Evolutionary conservation across 2,797 vertebrate genomes (phyloP).

Genomic region (Rousettus madagascariensis): DNA sequence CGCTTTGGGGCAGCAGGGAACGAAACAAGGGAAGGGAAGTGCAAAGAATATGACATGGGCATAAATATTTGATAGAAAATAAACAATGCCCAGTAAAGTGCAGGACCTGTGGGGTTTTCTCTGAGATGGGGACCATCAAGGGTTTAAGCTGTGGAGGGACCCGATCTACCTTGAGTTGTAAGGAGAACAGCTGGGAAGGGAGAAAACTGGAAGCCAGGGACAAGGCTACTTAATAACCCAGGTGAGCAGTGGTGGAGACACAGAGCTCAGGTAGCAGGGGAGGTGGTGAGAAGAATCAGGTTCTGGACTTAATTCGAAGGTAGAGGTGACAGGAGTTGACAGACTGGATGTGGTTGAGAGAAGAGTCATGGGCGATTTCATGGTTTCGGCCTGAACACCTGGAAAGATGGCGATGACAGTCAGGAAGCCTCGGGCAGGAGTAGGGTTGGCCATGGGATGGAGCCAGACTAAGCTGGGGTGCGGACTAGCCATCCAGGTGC

Average conservation of each 20-base stretch:
- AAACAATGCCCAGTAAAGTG: no score
- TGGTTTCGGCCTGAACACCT: background rate
- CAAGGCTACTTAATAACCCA: background rate
- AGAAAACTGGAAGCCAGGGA: background rate
- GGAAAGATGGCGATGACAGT: fast-evolving
- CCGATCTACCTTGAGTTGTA: background rate
- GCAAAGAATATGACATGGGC: background rate
- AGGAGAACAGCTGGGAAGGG: background rate
- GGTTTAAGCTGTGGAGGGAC: background rate
- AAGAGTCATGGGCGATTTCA: fast-evolving
- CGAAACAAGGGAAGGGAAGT: background rate
- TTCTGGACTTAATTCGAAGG: background rate
- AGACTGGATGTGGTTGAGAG: background rate
- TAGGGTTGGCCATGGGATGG: background rate
- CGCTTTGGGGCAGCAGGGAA: fast-evolving
- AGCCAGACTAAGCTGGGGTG: background rate
- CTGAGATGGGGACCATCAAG: background rate
- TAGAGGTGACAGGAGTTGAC: background rate
- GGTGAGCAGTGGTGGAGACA: fast-evolving
- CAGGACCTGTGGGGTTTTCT: background rate
- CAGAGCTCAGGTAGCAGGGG: background rate
- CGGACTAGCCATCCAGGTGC: background rate
- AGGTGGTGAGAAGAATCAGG: background rate
- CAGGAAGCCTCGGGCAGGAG: background rate
- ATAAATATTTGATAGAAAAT: no score